Evolutionary conservation across 92 coral and sea anemone genomes (phyloP).

Genomic region (Pocillopora grandis): DNA sequence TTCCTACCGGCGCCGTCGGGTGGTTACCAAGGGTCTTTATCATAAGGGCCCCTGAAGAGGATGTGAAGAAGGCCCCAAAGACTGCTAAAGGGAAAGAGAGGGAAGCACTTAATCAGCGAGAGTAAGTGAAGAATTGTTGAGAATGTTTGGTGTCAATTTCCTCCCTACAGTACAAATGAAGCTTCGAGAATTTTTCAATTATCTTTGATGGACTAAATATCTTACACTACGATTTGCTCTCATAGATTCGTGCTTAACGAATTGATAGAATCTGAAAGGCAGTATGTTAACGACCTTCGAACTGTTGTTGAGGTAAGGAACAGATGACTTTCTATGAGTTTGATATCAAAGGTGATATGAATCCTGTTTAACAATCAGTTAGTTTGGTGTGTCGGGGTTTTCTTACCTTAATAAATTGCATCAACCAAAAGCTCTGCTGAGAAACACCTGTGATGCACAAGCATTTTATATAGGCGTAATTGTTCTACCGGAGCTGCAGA

Average conservation of each 20-base stretch:
- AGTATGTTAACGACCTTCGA: slow-evolving; percentile 78
- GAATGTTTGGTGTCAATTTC: too few relatives aligned
- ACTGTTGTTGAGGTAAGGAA: slow-evolving; percentile 80
- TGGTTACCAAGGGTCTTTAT: slow-evolving; percentile 78
- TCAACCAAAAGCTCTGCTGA: too few relatives aligned
- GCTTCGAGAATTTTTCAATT: not conserved
- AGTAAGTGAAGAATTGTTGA: slow-evolving; percentile 53
- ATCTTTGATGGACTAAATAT: not conserved
- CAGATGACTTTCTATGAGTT: not conserved
- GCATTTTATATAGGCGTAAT: too few relatives aligned
- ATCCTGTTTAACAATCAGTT: too few relatives aligned
- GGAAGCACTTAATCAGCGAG: slow-evolving; percentile 88
- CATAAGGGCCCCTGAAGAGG: slow-evolving; percentile 65
- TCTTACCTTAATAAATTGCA: too few relatives aligned
- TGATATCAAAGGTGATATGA: not conserved
- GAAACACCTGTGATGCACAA: too few relatives aligned
- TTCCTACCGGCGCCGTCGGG: slow-evolving; percentile 77
- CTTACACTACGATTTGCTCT: too few relatives aligned
- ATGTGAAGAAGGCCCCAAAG: slow-evolving; percentile 61
- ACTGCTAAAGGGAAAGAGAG: slow-evolving; percentile 58
- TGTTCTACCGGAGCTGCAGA: too few relatives aligned
- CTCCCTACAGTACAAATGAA: not conserved
- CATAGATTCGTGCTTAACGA: slow-evolving; percentile 76
- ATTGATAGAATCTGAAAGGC: slow-evolving; percentile 81
- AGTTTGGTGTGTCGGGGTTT: too few relatives aligned